Conservation (phyloP, 1,140 invertebrate genomes). For the Hylaeus volcanicus region DNA sequence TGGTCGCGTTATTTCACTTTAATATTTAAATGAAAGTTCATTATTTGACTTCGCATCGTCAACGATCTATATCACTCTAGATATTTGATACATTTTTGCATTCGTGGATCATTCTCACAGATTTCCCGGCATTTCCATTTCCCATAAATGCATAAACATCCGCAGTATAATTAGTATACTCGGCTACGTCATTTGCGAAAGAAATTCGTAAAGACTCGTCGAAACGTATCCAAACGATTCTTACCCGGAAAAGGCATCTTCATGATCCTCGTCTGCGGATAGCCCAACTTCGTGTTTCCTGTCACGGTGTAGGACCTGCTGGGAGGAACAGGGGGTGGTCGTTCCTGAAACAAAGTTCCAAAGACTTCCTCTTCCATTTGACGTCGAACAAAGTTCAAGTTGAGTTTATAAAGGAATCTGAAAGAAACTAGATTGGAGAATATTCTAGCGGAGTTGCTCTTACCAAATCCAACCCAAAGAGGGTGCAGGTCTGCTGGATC, state of each 20-base stretch:
- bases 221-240: background rate
- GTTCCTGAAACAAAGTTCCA: slow-evolving; percentile 83
- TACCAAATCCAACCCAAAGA: slow-evolving; percentile 94
- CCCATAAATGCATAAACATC: too few species aligned
- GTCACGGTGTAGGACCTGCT: slow-evolving; percentile 93
- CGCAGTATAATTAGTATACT: too few species aligned
- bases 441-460: slow-evolving; percentile 58
- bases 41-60: too few species aligned
- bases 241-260: slow-evolving; percentile 92
- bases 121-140: too few species aligned
- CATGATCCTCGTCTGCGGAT: slow-evolving; percentile 95
- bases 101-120: too few species aligned
- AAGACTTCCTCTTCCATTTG: background rate
- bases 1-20: too few species aligned
- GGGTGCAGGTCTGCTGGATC: slow-evolving; percentile 92
- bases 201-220: too few species aligned
- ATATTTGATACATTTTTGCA: too few species aligned
- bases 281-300: slow-evolving; percentile 95
- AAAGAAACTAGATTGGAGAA: background rate
- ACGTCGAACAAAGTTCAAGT: background rate
- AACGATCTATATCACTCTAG: too few species aligned
- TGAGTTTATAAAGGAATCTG: background rate
- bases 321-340: slow-evolving; percentile 93
- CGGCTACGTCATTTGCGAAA: too few species aligned
- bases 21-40: too few species aligned